Conservation (phyloP, 2,888 invertebrate genomes). For the Brenthis daphne region DNA sequence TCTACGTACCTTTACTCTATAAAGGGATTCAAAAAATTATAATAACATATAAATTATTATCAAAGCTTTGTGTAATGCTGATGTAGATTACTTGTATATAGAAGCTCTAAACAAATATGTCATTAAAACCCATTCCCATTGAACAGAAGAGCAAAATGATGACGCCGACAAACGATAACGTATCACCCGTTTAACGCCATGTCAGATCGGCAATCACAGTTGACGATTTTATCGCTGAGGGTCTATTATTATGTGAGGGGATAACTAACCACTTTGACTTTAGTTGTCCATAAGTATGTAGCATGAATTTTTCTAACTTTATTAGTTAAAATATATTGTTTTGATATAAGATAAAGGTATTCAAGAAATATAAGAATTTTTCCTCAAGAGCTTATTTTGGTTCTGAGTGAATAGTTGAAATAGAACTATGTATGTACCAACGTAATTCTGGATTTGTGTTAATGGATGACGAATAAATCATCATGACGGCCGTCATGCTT, state of each 20-base stretch:
- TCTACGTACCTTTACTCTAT: too few species aligned
- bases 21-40: too few species aligned
- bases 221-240: conserved; percentile 25
- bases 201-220: conserved; percentile 33
- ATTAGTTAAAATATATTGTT: not conserved
- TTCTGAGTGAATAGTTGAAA: too few species aligned
- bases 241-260: conserved; percentile 14
- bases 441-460: too few species aligned
- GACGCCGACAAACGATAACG: conserved; percentile 35
- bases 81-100: conserved; percentile 6
- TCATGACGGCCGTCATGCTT: too few species aligned
- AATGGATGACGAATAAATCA: too few species aligned
- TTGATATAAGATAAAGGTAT: not conserved
- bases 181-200: conserved; percentile 27
- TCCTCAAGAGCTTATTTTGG: too few species aligned
- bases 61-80: not conserved
- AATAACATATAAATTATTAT: too few species aligned
- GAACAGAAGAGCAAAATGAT: conserved; percentile 14
- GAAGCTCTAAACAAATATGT: conserved; percentile 1
- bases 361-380: too few species aligned
- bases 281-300: not conserved
- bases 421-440: too few species aligned
- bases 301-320: too few species aligned
- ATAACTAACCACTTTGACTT: conserved; percentile 1
- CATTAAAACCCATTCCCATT: conserved; percentile 2